Base-by-base conservation (phyloP, 2,888 invertebrate species). In the Adelphocoris suturalis region DNA sequence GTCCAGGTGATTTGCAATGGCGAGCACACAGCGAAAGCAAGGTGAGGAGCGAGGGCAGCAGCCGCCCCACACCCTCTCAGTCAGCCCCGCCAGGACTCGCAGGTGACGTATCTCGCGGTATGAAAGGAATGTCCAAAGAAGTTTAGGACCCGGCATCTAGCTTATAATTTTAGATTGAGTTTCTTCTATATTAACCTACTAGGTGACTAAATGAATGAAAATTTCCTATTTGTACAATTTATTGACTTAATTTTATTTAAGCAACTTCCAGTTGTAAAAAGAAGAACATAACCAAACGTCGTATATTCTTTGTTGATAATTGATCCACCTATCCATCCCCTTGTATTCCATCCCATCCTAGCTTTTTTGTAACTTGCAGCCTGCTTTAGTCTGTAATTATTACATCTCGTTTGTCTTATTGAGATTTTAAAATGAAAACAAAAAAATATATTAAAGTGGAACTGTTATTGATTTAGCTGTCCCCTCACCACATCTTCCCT, bases 11-110 rank as follows among this genome's bases (percentile, higher is more conserved):
- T 93, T 95, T 95, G 93, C 95, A 96, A 93, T 96, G 96, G 94
- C 96, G 97, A 94, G 97, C 97, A 93, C 97, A 97, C 94, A 97
- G 97, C 94, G 97, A 97, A 95, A 96, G 97, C 93, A 97, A 97
- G 94, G 96, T 96, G 91, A 96, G 96, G 94, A 95, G 95, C 91
- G 91, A 90, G 28, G 95, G 96, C 78, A 95, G 95, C 91, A 95
- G 95, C 92, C 94, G 95, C 92, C 94, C 95, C 91, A 95, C 92
- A 92, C 95, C 95, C 91, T 95, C 96, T 91, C 95, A 95, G 93
- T 96, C 96, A 91, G 96, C 96, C 92, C 96, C 96, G 88, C 96
- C 96, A 95, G 93, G 94, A 95, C 92, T 94, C 94, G 92, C 95
- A 95, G 92, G 95, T 48, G 82, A 89, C 23, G 61, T 89, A 87